phyloP scores from a whole-genome alignment of 2,113 vertebrate genomes.

The Dendrocopos noguchii region DNA sequence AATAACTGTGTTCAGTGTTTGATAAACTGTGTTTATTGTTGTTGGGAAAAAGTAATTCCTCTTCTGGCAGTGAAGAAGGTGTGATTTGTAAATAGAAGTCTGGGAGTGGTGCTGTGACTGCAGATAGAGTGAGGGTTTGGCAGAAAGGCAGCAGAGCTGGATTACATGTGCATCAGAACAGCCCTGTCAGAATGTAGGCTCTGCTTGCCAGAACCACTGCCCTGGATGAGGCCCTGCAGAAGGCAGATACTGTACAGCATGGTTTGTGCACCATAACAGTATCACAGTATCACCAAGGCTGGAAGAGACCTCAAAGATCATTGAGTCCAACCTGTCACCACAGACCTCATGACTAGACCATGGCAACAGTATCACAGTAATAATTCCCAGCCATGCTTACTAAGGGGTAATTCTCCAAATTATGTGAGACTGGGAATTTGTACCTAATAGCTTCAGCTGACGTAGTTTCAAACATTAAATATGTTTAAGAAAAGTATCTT shows the following conservation, averaged over 20 bases:
- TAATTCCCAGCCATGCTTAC: neutral
- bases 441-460: neutral
- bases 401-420: neutral
- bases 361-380: no score
- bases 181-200: neutral
- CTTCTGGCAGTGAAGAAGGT: slow-evolving; percentile 19
- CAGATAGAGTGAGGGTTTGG: neutral
- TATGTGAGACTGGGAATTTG: neutral
- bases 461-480: neutral
- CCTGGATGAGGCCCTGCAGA: neutral
- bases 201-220: neutral
- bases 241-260: neutral
- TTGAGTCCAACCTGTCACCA: no score
- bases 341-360: no score
- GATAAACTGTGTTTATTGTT: slow-evolving; percentile 17
- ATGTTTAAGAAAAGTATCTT: neutral
- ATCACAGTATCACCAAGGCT: no score
- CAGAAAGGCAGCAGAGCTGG: neutral
- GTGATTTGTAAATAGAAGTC: slow-evolving; percentile 40
- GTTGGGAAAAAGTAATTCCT: slow-evolving; percentile 19
- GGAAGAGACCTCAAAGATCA: no score
- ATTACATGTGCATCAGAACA: neutral
- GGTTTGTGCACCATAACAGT: neutral
- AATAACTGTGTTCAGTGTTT: slow-evolving; percentile 4
- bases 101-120: neutral